Base-by-base conservation (phyloP, 2,888 invertebrate genomes). In the Chaitophorus viminalis region DNA sequence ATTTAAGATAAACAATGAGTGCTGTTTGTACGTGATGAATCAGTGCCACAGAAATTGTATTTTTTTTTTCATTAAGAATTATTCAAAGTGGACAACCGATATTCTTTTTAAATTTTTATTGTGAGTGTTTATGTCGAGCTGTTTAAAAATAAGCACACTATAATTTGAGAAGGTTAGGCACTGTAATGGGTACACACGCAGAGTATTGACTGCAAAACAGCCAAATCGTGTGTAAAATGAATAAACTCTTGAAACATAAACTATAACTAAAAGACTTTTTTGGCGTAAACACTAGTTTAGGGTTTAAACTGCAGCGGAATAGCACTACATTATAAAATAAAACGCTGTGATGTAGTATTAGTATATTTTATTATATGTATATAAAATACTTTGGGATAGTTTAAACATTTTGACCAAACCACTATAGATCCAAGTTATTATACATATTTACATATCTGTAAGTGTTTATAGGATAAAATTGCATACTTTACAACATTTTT, bases 1-100 rank as follows among this genome's bases (percentile, higher is more conserved):
- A 60, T 75, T 75, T 31, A 76, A 76, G 75, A 84, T 84, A 84
- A 84, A 84, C 83, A 65, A 65, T 31, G 4, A 60, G 60, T 31
- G 60, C 36, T n/a, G 65, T 76, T 84, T 75, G 75, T 84, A 84
- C 83, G 83, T 76, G 83, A 65, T 76, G 46, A 76, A 84, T 84
- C 75, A 65, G 39, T 76, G 65, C 65, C 75, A 84, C 31, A 29
- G 60, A 46, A 33, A 84, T 65, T 25, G 65, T 65, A n/a, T 31
- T 75, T 65, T 60, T 75, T 60, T 54, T 60, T 60, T n/a, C 3
- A 29, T 65, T 25, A 3, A 36, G 6, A n/a, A 14, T 17, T 33
- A 72, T 65, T 76, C 39, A 65, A 76, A 84, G 65, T 84, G 75
- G 83, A 84, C 65, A 84, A 75, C 60, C 75, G 75, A 83, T 84